Base-by-base conservation (phyloP, 2,113 vertebrate genomes). In the Hemichromis elongatus region DNA sequence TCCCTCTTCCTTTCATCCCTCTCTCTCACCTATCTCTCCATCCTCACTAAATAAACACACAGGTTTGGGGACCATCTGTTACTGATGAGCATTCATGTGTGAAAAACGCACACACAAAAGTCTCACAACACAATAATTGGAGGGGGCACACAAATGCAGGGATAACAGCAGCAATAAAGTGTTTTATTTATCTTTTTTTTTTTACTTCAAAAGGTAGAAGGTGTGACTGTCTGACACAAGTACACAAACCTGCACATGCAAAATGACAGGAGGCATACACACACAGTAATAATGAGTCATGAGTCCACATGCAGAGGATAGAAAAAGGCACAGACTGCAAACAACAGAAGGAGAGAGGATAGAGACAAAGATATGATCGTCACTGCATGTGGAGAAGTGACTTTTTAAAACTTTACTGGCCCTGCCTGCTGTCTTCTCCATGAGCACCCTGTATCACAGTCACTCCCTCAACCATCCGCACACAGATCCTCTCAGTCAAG, bases 51-150 rank as follows among this genome's bases (percentile, higher is more conserved):
- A 90, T 81, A 94, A 94, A 94, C 94, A 93, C 86, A 89, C 90
- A 92, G 91, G 93, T 94, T 90, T 83, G 89, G 87, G 35, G 90
- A 89, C 94, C 94, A 95, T 94, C 94, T 95, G 92, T 92, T 93
- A 90, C 88, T 26, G 86, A 91, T 86, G 86, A 93, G 86, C 89
- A 54, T 79, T 86, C 86, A 82, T 87, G 92, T 80, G 92, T 90
- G 80, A 91, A 81, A 87, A 80, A 80, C 45, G 59, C 33, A 53
- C 9, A 1, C 50, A 83, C 12, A 84, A 45, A 79, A 24, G 45
- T 28, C 37, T 18, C 54, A 42, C 30, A 37, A 18, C 68, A 73
- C 68, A 50, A 73, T 30, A 47, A 47, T 12, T 19, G 24, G 42
- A 73, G 42, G 68, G 52, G 40, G 80, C 10, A 82, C 11, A 81